Evolutionary conservation across 2,113 vertebrate species (phyloP).

Genomic region (Danio rerio): GRCz12tu NC_133193.1:17138001-17138500

Average conservation of each 20-base stretch:
- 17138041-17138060: too few relatives aligned
- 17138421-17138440: constrained; percentile 65
- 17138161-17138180: constrained; percentile 44
- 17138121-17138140: constrained; percentile 66
- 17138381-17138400: constrained; percentile 65
- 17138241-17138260: background rate
- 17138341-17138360: constrained; percentile 41
- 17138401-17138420: constrained; percentile 60
- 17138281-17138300: background rate
- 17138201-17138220: constrained; percentile 72
- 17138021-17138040: too few relatives aligned
- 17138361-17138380: constrained; percentile 55
- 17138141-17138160: constrained; percentile 64
- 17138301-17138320: constrained; percentile 66
- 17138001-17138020: too few relatives aligned
- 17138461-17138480: constrained; percentile 57
- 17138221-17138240: constrained; percentile 1
- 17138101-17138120: constrained; percentile 58
- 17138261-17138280: background rate
- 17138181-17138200: constrained; percentile 62
- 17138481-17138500: constrained; percentile 58
- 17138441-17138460: constrained; percentile 71
- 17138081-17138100: constrained; percentile 67
- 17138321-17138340: constrained; percentile 65
- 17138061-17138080: too few relatives aligned